These are phyloP conservation scores for Caenorhabditis uteleia DNA, from an alignment of 2,888 invertebrate genomes.

Conservation along the genomic window DNA sequence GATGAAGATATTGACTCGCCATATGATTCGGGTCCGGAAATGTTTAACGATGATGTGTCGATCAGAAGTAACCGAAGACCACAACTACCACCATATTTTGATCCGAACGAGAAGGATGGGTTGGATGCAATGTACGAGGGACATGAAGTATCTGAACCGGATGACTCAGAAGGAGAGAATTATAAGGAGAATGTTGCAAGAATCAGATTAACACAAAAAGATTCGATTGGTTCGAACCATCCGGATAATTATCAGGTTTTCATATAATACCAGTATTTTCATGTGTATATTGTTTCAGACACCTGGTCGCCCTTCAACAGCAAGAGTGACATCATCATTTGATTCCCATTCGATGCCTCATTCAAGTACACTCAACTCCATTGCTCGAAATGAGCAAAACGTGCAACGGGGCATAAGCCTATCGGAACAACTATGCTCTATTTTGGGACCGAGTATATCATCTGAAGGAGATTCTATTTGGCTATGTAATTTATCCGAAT, in stretches of 20 bases:
- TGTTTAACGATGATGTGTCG: constrained; percentile 56
- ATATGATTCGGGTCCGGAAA: constrained; percentile 44
- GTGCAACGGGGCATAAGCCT: constrained; percentile 24
- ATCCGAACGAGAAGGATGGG: constrained; percentile 22
- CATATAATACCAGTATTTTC: neutral
- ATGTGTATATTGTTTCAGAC: constrained; percentile 3
- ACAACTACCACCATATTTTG: constrained; percentile 56
- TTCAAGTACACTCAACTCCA: neutral
- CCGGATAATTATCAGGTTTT: constrained; percentile 6
- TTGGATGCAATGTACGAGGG: constrained; percentile 35
- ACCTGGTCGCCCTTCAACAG: constrained; percentile 10
- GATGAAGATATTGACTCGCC: constrained; percentile 29
- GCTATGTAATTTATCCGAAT: constrained; percentile 32
- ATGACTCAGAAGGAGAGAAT: constrained; percentile 26
- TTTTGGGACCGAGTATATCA: constrained; percentile 22
- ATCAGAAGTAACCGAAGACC: constrained; percentile 66
- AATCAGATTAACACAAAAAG: constrained; percentile 15
- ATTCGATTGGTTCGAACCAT: constrained; percentile 17
- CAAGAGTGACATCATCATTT: neutral
- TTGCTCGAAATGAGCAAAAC: constrained; percentile 11
- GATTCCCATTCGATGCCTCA: neutral
- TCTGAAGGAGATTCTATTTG: constrained; percentile 25
- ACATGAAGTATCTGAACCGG: neutral
- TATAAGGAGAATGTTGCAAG: constrained; percentile 17
- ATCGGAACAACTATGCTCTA: constrained; percentile 19